Evolutionary conservation across 2,888 invertebrate genomes (phyloP).

Genomic region (Tholera decimalis): DNA sequence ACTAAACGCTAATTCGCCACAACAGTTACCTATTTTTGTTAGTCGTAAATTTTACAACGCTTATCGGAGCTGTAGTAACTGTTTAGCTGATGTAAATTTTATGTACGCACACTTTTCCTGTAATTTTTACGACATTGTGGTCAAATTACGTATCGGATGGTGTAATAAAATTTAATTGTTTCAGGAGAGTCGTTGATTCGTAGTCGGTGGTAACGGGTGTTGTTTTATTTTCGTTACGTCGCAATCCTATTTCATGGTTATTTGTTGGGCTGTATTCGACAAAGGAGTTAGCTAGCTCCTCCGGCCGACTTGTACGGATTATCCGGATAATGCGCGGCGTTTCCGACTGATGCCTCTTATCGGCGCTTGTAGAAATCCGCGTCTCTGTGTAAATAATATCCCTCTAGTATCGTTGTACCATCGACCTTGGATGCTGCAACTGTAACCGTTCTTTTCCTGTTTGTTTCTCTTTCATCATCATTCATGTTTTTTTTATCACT

Average conservation of each 20-base stretch:
- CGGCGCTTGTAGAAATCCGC: slow-evolving; percentile 67
- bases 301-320: slow-evolving; percentile 80
- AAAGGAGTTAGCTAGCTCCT: slow-evolving; percentile 73
- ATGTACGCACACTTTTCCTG: slow-evolving; percentile 56
- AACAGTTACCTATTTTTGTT: slow-evolving; percentile 62
- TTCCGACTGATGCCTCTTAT: slow-evolving; percentile 77
- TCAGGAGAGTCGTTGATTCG: slow-evolving; percentile 27
- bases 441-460: slow-evolving; percentile 33
- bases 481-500: slow-evolving; percentile 38
- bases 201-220: slow-evolving; percentile 37
- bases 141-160: slow-evolving; percentile 45
- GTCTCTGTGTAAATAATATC: slow-evolving; percentile 72
- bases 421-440: slow-evolving; percentile 39
- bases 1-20: slow-evolving; percentile 61
- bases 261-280: slow-evolving; percentile 70
- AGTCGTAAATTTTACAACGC: slow-evolving; percentile 58
- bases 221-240: slow-evolving; percentile 55
- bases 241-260: slow-evolving; percentile 70
- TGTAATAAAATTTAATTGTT: slow-evolving; percentile 46
- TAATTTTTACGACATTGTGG: slow-evolving; percentile 55
- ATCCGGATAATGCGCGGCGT: slow-evolving; percentile 83
- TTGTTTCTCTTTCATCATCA: slow-evolving; percentile 38
- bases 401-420: slow-evolving; percentile 63
- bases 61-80: slow-evolving; percentile 60
- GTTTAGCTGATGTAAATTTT: slow-evolving; percentile 56